phyloP scores from a whole-genome alignment of 2,113 vertebrate genomes.

The Stictonetta naevosa region DNA sequence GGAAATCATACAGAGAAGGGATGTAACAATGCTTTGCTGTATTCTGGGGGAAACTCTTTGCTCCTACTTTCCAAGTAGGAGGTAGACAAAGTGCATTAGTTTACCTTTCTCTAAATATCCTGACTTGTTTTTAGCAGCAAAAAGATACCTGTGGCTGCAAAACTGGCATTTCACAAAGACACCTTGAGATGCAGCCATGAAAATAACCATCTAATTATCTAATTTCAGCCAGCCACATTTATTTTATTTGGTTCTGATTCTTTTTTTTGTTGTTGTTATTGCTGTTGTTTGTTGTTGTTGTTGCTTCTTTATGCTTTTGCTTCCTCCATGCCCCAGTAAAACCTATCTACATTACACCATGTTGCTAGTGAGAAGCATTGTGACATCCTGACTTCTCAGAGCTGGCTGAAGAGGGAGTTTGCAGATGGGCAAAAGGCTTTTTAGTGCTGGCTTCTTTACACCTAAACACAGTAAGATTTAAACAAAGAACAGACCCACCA shows the following conservation, averaged over 20 bases:
- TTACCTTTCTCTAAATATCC: slow-evolving; percentile 27
- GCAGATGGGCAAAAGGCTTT: not conserved
- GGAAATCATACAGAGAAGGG: not conserved
- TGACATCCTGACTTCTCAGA: not conserved
- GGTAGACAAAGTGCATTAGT: not conserved
- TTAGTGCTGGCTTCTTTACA: not conserved
- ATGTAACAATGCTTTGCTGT: not conserved
- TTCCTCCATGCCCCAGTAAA: not conserved
- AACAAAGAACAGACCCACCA: not conserved
- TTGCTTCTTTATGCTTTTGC: too few species aligned
- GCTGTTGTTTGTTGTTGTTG: too few species aligned
- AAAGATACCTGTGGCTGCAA: not conserved
- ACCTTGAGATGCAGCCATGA: not conserved
- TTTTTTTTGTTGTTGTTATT: not conserved
- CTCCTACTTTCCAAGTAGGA: not conserved
- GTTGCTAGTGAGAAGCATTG: not conserved
- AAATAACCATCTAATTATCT: not conserved
- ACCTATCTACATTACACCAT: not conserved
- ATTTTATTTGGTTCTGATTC: not conserved
- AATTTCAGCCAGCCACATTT: not conserved
- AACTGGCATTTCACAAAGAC: not conserved
- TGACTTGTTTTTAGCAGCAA: slow-evolving; percentile 18
- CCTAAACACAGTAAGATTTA: not conserved
- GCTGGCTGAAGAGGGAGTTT: not conserved
- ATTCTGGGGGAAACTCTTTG: not conserved